Conservation (phyloP, 2,888 invertebrate species). For the Dryadula phaetusa region DNA sequence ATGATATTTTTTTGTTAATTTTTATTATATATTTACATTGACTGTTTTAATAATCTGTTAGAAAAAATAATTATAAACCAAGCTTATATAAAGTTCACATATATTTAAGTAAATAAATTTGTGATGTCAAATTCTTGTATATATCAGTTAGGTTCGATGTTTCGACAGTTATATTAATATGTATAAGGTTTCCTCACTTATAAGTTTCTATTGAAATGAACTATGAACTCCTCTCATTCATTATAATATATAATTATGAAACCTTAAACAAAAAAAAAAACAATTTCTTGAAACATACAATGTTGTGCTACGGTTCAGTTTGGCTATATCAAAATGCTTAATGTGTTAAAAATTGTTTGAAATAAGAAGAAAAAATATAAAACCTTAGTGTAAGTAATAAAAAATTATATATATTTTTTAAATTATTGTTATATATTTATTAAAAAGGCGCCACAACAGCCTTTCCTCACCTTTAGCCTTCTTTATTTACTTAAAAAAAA, state of each 20-base stretch:
- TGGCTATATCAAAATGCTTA: conserved; percentile 1
- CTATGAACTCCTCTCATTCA: neutral
- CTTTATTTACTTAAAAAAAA: too few relatives aligned
- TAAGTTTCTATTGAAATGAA: neutral
- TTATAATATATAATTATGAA: neutral
- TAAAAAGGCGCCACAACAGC: too few relatives aligned
- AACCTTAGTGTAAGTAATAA: too few relatives aligned
- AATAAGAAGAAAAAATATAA: too few relatives aligned
- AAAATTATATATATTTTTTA: too few relatives aligned
- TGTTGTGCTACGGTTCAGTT: neutral
- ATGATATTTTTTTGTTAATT: conserved; percentile 57
- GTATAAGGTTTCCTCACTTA: neutral
- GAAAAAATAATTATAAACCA: conserved; percentile 38
- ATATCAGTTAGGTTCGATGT: conserved; percentile 7
- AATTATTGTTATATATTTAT: too few relatives aligned
- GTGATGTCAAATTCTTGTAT: conserved; percentile 28
- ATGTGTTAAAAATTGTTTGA: too few relatives aligned
- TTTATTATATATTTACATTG: conserved; percentile 68
- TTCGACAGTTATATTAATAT: neutral
- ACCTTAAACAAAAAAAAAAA: neutral
- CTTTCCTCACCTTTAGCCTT: too few relatives aligned
- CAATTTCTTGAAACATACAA: neutral
- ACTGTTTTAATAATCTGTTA: conserved; percentile 50
- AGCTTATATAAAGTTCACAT: conserved; percentile 17
- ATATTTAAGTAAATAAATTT: conserved; percentile 19